Percentiles rank a stretch among this genome's conserved stretches.
Conservation (phyloP, 1,140 invertebrate species). For the Dryas iulia region DNA sequence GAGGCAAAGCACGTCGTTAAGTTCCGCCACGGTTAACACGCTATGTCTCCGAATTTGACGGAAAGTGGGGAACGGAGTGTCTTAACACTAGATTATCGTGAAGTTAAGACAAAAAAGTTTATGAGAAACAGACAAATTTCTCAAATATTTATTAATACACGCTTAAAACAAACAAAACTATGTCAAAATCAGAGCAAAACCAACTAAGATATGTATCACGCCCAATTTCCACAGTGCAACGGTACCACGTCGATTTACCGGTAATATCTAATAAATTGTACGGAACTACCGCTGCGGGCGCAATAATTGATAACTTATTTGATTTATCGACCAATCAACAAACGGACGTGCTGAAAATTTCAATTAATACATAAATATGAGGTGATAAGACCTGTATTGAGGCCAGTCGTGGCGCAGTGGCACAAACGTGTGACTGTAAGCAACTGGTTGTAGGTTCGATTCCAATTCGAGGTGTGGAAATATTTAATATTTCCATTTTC, state of each 20-base stretch:
- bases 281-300: slow-evolving; percentile 10
- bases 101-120: too few relatives aligned
- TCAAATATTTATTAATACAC: background rate
- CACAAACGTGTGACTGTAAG: too few relatives aligned
- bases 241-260: background rate
- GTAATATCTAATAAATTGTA: slow-evolving; percentile 24
- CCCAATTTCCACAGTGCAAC: slow-evolving; percentile 19
- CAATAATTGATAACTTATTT: slow-evolving; percentile 29
- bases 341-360: background rate
- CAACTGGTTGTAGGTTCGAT: too few relatives aligned
- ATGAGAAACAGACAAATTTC: too few relatives aligned
- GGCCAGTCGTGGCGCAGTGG: too few relatives aligned
- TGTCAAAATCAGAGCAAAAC: background rate
- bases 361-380: slow-evolving; percentile 10
- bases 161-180: background rate
- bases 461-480: too few relatives aligned
- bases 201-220: slow-evolving; percentile 14
- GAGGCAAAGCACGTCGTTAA: too few relatives aligned
- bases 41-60: too few relatives aligned
- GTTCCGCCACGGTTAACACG: too few relatives aligned
- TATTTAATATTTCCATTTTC: too few relatives aligned
- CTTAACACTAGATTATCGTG: too few relatives aligned
- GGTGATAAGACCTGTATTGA: background rate
- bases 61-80: too few relatives aligned
- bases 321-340: slow-evolving; percentile 17